Conservation (phyloP, 2,113 vertebrate genomes). For the Coptodon bakossiorum region DNA sequence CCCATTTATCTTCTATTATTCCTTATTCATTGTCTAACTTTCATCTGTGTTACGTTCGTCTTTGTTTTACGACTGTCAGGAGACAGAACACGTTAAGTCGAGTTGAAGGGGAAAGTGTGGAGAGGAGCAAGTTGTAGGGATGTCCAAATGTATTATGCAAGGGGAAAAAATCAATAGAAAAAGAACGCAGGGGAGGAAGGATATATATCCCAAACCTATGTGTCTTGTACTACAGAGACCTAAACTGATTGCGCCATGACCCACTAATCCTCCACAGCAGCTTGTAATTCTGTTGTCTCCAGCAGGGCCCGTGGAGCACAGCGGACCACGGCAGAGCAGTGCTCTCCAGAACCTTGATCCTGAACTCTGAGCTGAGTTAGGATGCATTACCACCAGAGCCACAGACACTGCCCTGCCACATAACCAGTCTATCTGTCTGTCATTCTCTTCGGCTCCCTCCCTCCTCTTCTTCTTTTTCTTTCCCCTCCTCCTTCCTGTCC, state of each 20-base stretch:
- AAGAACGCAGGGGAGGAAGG: neutral
- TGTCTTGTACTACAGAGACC: neutral
- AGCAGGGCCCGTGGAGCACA: slow-evolving; percentile 58
- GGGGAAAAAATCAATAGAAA: neutral
- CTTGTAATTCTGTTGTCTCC: slow-evolving; percentile 35
- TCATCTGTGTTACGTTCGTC: neutral
- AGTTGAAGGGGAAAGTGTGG: neutral
- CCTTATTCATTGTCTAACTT: neutral
- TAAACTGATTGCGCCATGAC: neutral
- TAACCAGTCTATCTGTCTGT: slow-evolving; percentile 1
- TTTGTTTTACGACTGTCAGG: neutral
- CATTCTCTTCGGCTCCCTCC: neutral
- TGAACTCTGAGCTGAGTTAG: slow-evolving; percentile 16
- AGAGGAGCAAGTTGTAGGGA: neutral
- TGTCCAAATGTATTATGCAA: slow-evolving; percentile 14
- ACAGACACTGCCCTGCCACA: slow-evolving; percentile 25
- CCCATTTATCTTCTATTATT: neutral
- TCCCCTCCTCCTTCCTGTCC: neutral
- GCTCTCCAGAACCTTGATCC: slow-evolving; percentile 27
- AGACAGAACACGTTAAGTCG: neutral
- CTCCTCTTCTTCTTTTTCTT: neutral
- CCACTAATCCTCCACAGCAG: neutral
- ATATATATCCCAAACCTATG: neutral
- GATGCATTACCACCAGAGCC: slow-evolving; percentile 21
- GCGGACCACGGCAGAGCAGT: slow-evolving; percentile 40